These are phyloP conservation scores for Dendrolimus punctatus DNA, from an alignment of 1,140 invertebrate species.

Conservation along the genomic window DNA sequence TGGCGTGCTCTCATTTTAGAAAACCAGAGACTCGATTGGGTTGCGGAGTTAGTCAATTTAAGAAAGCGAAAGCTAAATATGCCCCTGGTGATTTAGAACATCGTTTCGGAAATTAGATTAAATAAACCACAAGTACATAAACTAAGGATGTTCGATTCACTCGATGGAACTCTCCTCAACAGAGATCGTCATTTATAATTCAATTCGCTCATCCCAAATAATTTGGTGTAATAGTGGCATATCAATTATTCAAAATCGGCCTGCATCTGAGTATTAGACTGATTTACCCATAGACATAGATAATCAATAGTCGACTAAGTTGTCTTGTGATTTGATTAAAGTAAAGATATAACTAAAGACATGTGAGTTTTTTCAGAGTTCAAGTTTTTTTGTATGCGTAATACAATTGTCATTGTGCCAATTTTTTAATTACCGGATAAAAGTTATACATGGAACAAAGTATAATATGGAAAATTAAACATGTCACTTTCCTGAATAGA, in stretches of 20 bases:
- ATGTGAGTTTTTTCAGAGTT: no score
- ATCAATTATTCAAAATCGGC: conserved; percentile 16
- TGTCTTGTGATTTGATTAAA: no score
- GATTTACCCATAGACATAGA: conserved; percentile 2
- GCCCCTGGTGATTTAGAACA: background rate
- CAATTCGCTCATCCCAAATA: conserved; percentile 15
- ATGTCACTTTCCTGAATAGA: no score
- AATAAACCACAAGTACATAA: conserved; percentile 11
- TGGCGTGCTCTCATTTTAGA: no score
- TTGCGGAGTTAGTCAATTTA: no score
- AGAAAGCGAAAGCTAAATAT: background rate
- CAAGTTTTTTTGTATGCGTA: no score
- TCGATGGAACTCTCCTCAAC: background rate
- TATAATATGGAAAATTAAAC: no score
- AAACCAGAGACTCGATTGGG: no score
- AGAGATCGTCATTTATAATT: conserved; percentile 17
- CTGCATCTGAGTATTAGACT: conserved; percentile 9
- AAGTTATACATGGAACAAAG: no score
- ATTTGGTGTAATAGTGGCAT: conserved; percentile 17
- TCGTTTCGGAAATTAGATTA: conserved; percentile 2
- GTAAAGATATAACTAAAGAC: no score
- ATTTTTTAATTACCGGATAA: no score
- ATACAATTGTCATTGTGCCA: no score
- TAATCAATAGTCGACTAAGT: background rate
- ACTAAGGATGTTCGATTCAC: conserved; percentile 1